Evolutionary conservation across 2,113 vertebrate species (phyloP).

Genomic region (Aleadryas rufinucha): DNA sequence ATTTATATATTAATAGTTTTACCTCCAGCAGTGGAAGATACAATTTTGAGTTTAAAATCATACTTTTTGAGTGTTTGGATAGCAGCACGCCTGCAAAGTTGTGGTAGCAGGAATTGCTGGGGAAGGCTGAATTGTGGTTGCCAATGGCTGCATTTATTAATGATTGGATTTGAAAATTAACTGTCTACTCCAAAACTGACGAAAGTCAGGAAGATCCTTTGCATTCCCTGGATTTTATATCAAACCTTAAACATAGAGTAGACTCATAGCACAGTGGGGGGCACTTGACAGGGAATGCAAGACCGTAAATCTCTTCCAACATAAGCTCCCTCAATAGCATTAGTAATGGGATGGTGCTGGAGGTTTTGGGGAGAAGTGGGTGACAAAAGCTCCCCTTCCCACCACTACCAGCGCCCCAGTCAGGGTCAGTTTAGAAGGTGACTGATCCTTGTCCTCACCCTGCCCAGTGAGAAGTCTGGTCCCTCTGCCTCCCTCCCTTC

Average conservation of each 20-base stretch:
- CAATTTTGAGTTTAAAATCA: constrained; percentile 7
- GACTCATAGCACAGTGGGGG: not conserved
- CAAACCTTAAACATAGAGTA: not conserved
- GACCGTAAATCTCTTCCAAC: not conserved
- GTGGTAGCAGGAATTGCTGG: not conserved
- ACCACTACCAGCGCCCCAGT: not conserved
- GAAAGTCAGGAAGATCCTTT: not conserved
- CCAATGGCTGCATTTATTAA: not conserved
- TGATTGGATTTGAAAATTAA: not conserved
- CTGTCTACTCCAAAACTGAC: not conserved
- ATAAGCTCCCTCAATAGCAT: not conserved
- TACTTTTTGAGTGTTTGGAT: not conserved
- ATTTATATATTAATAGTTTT: constrained; percentile 53
- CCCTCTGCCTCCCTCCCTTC: not conserved
- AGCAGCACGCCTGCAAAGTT: not conserved
- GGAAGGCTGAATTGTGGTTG: not conserved
- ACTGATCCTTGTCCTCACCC: not conserved
- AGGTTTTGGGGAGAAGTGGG: not conserved
- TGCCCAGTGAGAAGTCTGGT: not conserved
- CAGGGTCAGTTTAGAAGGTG: not conserved
- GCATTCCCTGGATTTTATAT: constrained; percentile 11
- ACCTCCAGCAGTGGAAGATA: constrained; percentile 41
- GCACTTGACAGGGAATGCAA: not conserved
- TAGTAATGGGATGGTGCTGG: not conserved
- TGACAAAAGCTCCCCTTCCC: not conserved